Evolutionary conservation across 2,888 invertebrate species (phyloP).

Genomic region (Copidosoma aretas): DNA sequence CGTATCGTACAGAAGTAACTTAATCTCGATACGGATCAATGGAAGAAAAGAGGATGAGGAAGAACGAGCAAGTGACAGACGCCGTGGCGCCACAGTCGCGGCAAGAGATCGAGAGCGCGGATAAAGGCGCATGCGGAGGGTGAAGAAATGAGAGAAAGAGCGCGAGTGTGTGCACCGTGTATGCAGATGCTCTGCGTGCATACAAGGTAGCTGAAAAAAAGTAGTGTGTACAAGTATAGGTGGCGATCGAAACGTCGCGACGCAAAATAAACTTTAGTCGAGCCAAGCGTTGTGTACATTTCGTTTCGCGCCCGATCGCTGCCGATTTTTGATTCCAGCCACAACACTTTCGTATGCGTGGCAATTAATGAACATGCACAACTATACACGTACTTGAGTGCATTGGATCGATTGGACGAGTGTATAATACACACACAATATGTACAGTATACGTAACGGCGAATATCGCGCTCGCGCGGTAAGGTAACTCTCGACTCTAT

Average conservation of each 20-base stretch:
- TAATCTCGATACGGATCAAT: background rate
- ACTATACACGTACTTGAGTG: too few relatives aligned
- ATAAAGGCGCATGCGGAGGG: conserved; percentile 23
- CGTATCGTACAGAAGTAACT: too few relatives aligned
- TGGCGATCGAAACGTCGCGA: conserved; percentile 12
- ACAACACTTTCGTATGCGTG: too few relatives aligned
- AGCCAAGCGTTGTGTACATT: too few relatives aligned
- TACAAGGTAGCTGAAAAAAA: background rate
- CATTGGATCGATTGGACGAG: too few relatives aligned
- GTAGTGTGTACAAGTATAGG: background rate
- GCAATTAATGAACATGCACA: background rate
- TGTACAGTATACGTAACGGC: too few relatives aligned
- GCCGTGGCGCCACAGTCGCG: background rate
- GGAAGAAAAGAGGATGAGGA: conserved; percentile 21
- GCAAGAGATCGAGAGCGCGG: conserved; percentile 23
- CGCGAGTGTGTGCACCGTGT: too few relatives aligned
- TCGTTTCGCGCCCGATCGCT: too few relatives aligned
- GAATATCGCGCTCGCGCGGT: background rate
- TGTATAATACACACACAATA: too few relatives aligned
- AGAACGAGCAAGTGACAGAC: conserved; percentile 26
- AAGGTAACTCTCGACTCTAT: background rate
- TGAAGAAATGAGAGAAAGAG: conserved; percentile 9
- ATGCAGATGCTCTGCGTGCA: too few relatives aligned
- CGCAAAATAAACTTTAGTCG: background rate
- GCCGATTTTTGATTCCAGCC: too few relatives aligned